These are phyloP conservation scores for Poliocrania exsul DNA, from an alignment of 2,797 vertebrate genomes.

Conservation along the genomic window DNA sequence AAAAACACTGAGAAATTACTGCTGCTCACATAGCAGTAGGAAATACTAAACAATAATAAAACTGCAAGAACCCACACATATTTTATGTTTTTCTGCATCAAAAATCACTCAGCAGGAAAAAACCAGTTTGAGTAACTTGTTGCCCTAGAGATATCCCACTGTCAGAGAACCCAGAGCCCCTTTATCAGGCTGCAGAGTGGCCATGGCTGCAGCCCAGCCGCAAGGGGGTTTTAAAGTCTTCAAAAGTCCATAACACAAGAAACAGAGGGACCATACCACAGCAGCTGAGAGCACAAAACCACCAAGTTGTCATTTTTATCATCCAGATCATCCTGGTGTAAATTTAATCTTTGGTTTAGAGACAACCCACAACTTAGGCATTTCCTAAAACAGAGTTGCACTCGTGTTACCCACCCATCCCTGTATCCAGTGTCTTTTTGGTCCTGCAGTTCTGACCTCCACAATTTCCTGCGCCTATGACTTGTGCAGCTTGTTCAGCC, in stretches of 20 bases:
- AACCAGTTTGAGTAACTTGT: background rate
- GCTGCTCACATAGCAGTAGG: background rate
- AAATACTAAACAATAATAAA: background rate
- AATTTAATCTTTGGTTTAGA: background rate
- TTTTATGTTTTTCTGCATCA: background rate
- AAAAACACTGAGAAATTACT: background rate
- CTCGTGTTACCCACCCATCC: background rate
- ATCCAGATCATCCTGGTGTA: background rate
- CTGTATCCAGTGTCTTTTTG: background rate
- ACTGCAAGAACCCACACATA: background rate
- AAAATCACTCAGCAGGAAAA: background rate
- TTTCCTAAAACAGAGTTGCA: background rate
- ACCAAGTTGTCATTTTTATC: background rate
- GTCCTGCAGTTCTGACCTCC: background rate
- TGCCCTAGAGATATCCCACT: fast-evolving
- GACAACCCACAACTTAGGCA: background rate
- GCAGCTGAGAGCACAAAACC: background rate
- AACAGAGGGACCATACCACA: background rate
- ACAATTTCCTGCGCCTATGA: background rate
- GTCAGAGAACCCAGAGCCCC: background rate
- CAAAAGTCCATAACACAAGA: background rate
- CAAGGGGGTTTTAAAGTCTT: background rate
- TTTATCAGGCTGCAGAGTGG: background rate
- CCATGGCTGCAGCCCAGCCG: background rate
- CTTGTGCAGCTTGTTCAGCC: background rate